Base-by-base conservation (phyloP, 2,888 invertebrate species). In the Tachina lurida region DNA sequence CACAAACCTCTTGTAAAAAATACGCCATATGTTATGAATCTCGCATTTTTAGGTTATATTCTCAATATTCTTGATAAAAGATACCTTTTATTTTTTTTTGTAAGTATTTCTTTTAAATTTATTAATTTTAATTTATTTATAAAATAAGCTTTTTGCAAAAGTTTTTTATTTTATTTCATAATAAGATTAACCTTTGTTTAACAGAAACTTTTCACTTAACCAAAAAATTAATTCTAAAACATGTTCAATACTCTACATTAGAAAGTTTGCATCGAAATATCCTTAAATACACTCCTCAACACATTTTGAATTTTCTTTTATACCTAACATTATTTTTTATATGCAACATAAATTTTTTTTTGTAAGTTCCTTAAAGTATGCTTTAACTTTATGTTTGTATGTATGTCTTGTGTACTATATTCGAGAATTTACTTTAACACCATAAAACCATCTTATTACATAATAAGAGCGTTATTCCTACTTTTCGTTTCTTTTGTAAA, bases 321-420 rank as follows among this genome's bases (percentile, higher is more conserved):
- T 31, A 58, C 17, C 39, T 56, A 47, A 73, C 17, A 43, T 56
- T 71, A 10, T 4, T 68, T 62, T 77, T 56, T 62, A 41, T 62
- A 70, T 19, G 78, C 67, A 62, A 17, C 54, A 74, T 68, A 62
- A 78, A 78, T 62, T 68, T 22, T 56, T 41, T 73, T 54, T 12
- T 62, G 15, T 68, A 74, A 67, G 60, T 60, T 68, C 78, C 83
- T 84, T 73, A 78, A 78, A 84, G 83, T 84, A 78, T 78, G 47
- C 78, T 71, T 56, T 78, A 54, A 67, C n/a, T 73, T 67, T 73
- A 12, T 43, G 13, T 13, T 22, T 47, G 41, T 62, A 45, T 47
- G 10, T 76, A 12, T 17, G 10, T 15, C 13, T 75, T 71, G 65
- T 43, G 65, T 45, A 56, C 62, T 62, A n/a, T 62, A 73, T 68